Percentiles rank a stretch among this genome's conserved stretches.
Evolutionary conservation across 2,888 invertebrate genomes (phyloP).

Genomic region (Aelia acuminata): DNA sequence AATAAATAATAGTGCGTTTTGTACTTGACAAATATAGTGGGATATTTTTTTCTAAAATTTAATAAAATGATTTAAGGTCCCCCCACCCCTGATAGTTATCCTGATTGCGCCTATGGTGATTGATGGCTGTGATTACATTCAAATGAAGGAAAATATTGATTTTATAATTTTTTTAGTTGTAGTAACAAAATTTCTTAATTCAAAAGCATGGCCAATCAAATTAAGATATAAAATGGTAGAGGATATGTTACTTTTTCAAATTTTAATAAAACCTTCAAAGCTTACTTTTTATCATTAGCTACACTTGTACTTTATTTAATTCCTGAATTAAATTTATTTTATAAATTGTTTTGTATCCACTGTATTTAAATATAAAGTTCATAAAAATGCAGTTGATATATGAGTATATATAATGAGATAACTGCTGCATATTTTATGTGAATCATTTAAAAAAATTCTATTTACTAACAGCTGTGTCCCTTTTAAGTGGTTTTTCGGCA

Average conservation of each 20-base stretch:
- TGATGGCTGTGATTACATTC: not conserved
- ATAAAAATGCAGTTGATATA: no score
- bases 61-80: no score
- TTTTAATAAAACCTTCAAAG: not conserved
- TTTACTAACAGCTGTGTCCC: slow-evolving; percentile 69
- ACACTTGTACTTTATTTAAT: no score
- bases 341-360: not conserved
- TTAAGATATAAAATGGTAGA: not conserved
- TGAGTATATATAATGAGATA: not conserved
- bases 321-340: not conserved
- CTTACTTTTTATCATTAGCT: not conserved
- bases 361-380: not conserved
- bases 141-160: not conserved
- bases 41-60: no score
- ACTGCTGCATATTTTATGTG: not conserved
- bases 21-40: no score
- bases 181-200: not conserved
- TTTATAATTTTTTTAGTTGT: not conserved
- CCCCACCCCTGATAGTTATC: no score
- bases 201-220: not conserved
- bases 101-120: no score
- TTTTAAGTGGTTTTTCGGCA: slow-evolving; percentile 71
- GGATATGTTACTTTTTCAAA: not conserved
- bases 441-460: not conserved
- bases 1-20: no score